Percentiles rank a stretch among this genome's conserved stretches.
phyloP scores from a whole-genome alignment of 2,797 vertebrate species.

The Prionace glauca region DNA sequence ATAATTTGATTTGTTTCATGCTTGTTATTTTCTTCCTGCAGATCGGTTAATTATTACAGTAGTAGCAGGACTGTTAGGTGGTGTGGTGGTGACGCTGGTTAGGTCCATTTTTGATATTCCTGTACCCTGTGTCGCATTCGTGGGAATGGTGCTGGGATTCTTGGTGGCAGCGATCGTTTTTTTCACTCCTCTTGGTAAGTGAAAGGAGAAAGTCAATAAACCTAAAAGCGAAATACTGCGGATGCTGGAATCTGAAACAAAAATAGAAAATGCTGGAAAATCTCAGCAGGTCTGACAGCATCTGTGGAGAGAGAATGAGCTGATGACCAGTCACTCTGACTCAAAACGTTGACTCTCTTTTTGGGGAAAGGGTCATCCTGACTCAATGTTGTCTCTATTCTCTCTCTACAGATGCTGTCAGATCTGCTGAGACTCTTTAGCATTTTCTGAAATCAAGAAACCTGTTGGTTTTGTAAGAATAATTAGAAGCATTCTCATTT shows the following conservation, averaged over 20 bases:
- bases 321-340: no score
- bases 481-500: background rate
- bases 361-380: no score
- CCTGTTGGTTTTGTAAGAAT: background rate
- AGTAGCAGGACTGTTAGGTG: conserved; percentile 35
- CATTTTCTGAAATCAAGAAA: background rate
- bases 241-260: no score
- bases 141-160: conserved; percentile 39
- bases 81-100: conserved; percentile 32
- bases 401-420: no score
- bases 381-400: no score
- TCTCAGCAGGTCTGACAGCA: no score
- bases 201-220: background rate
- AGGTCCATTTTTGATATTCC: conserved; percentile 38
- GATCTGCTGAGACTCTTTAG: no score
- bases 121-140: conserved; percentile 27
- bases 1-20: background rate
- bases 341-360: no score
- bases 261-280: no score
- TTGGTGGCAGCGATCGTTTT: conserved; percentile 36
- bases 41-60: conserved; percentile 24
- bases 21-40: background rate
- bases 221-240: no score
- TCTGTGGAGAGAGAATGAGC: no score
- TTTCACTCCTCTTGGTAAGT: conserved; percentile 41